These are phyloP conservation scores for Polydrusus cervinus DNA, from an alignment of 2,888 invertebrate genomes.

Conservation along the genomic window DNA sequence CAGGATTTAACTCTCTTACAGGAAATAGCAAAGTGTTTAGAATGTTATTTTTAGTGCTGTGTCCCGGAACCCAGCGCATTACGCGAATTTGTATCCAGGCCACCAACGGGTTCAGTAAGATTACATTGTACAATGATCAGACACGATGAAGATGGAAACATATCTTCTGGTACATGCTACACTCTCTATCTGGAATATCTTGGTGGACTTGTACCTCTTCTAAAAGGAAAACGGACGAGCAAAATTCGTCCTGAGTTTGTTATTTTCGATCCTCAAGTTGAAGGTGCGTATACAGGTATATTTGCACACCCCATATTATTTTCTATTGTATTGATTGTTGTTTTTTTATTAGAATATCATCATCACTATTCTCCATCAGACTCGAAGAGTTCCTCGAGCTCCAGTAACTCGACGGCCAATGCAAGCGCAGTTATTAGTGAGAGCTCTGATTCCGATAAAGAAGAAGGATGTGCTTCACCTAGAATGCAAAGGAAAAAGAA, in stretches of 20 bases:
- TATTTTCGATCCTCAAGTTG: conserved; percentile 93
- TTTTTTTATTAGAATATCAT: conserved; percentile 62
- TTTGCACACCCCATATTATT: too few species aligned
- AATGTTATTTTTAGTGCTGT: conserved; percentile 82
- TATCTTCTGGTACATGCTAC: conserved; percentile 83
- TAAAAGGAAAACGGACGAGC: conserved; percentile 96
- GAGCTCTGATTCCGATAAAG: conserved; percentile 80
- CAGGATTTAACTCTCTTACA: too few species aligned
- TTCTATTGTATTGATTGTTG: too few species aligned
- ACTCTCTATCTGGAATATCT: conserved; percentile 95
- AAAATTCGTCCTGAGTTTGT: conserved; percentile 99
- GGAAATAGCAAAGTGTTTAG: too few species aligned
- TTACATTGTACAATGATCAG: conserved; percentile 98
- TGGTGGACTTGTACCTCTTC: conserved; percentile 95
- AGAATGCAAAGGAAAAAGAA: conserved; percentile 83
- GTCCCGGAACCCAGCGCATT: conserved; percentile 92
- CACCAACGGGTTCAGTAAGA: conserved; percentile 88
- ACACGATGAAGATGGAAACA: conserved; percentile 88
- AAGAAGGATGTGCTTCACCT: conserved; percentile 86
- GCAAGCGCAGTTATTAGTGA: conserved; percentile 74
- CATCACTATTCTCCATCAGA: conserved; percentile 61
- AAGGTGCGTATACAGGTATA: conserved; percentile 72
- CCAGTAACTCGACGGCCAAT: conserved; percentile 73
- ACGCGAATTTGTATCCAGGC: conserved; percentile 94
- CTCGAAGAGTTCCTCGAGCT: conserved; percentile 73